Conservation (phyloP, 2,888 invertebrate species). For the Coecobrya sp. region DNA sequence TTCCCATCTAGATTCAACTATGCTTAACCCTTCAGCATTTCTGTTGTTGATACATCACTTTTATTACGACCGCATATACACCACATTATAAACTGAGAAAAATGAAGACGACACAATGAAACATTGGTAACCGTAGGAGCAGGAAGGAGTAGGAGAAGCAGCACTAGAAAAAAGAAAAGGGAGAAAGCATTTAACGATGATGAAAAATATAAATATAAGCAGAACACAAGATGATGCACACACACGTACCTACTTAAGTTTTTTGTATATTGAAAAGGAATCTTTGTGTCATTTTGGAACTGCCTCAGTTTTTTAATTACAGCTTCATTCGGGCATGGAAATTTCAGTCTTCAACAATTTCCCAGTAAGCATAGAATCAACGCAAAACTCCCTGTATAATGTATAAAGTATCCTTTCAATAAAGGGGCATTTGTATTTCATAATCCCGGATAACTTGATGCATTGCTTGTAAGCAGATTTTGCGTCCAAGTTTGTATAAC, state of each 20-base stretch:
- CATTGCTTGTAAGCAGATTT: neutral
- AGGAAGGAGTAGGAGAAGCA: neutral
- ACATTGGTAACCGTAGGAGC: neutral
- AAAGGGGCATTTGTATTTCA: too few species aligned
- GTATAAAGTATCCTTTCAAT: too few species aligned
- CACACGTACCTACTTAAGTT: slow-evolving; percentile 37
- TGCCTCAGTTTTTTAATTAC: slow-evolving; percentile 47
- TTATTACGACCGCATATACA: slow-evolving; percentile 57
- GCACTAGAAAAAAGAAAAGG: slow-evolving; percentile 9
- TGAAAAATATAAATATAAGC: slow-evolving; percentile 39
- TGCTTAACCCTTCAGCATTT: neutral
- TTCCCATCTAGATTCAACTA: slow-evolving; percentile 24
- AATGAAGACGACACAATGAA: slow-evolving; percentile 35
- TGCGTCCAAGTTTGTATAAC: neutral
- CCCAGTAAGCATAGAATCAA: too few species aligned
- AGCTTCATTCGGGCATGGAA: neutral
- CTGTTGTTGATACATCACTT: slow-evolving; percentile 47
- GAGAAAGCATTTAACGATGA: slow-evolving; percentile 31
- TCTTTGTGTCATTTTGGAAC: slow-evolving; percentile 58
- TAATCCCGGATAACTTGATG: too few species aligned
- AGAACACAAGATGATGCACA: slow-evolving; percentile 24
- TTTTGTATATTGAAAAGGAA: slow-evolving; percentile 44
- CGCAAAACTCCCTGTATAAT: too few species aligned
- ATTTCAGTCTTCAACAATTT: slow-evolving; percentile 4
- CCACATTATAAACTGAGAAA: slow-evolving; percentile 50